These are phyloP conservation scores for Aplochiton taeniatus DNA, from an alignment of 2,797 vertebrate species.

Conservation along the genomic window DNA sequence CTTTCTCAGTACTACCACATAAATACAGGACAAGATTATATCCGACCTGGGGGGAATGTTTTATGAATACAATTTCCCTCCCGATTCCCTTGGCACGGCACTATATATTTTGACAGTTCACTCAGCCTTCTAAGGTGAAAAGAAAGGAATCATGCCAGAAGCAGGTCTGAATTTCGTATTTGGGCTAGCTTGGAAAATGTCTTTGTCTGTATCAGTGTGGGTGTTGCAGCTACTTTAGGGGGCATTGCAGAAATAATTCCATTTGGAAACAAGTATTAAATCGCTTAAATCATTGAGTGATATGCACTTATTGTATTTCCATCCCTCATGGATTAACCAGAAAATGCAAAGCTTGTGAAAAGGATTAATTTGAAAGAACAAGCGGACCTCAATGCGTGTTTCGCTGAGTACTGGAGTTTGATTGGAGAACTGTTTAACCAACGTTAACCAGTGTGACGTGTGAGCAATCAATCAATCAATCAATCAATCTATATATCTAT, in stretches of 20 bases:
- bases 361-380: too few relatives aligned
- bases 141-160: slow-evolving; percentile 11
- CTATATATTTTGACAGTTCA: slow-evolving; percentile 33
- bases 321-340: too few relatives aligned
- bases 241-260: not conserved
- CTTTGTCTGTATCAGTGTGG: not conserved
- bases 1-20: slow-evolving; percentile 35
- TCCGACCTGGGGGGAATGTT: slow-evolving; percentile 38
- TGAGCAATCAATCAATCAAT: too few relatives aligned
- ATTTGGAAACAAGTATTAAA: too few relatives aligned
- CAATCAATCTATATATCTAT: too few relatives aligned
- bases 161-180: slow-evolving; percentile 23
- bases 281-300: not conserved
- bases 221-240: not conserved
- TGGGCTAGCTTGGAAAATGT: not conserved
- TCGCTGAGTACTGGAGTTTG: too few relatives aligned
- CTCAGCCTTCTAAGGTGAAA: slow-evolving; percentile 8
- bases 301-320: too few relatives aligned
- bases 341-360: too few relatives aligned
- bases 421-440: too few relatives aligned
- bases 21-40: slow-evolving; percentile 46
- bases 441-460: too few relatives aligned
- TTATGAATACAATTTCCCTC: slow-evolving; percentile 62
- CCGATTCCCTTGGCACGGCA: slow-evolving; percentile 45
- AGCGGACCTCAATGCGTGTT: too few relatives aligned